Evolutionary conservation across 2,888 invertebrate species (phyloP), one percentile per base, ranked within the genome.

Genomic region (Andrena bucephala): DNA sequence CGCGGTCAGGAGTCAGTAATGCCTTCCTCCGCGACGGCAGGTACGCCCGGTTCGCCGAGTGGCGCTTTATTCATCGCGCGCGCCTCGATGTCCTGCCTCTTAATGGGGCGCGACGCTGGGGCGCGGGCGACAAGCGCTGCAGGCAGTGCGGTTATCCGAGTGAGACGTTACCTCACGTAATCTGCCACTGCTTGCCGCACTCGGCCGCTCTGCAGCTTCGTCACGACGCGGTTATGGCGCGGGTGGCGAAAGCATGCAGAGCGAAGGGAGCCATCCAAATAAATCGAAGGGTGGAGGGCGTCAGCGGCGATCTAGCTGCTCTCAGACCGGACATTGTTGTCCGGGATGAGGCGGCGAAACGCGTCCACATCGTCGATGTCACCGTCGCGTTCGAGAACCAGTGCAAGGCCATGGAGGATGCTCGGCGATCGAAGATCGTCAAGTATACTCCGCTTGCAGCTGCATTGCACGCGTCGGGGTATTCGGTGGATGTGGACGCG

Each of bases 51-150:
- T 93, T 93, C 80, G 90, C 91, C n/a, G 93, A 94, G 79, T 94
- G 94, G 92, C 85, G 93, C 0, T 93, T 94, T 68, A 85, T 94
- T 7, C 93, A 93, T 81, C 84, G 91, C 0, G 92, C 92, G 1
- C 81, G 92, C 6, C 89, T 92, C n/a, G 85, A 90, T 67, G 88
- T 91, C 2, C 81, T 93, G 0, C 93, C 93, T 0, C 86, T 92
- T 0, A 91, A 90, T 63, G 90, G 86, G 16, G 81, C 78, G 0
- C 16, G 57, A 7, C 80, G 70, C 7, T 84, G 85, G 84, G 85
- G 82, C 10, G 48, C 63, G 29, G 81, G 84, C 2, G 92, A 91
- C 62, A 85, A 85, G 52, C 67, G 90, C 0, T 92, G 92, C 78
- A 81, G 91, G 66, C 74, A 80, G 0, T 93, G 93, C 77, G 89